Evolutionary conservation across 2,797 vertebrate species (phyloP), one percentile per base, ranked within the genome.

Genomic region (Aeoliscus strigatus): DNA sequence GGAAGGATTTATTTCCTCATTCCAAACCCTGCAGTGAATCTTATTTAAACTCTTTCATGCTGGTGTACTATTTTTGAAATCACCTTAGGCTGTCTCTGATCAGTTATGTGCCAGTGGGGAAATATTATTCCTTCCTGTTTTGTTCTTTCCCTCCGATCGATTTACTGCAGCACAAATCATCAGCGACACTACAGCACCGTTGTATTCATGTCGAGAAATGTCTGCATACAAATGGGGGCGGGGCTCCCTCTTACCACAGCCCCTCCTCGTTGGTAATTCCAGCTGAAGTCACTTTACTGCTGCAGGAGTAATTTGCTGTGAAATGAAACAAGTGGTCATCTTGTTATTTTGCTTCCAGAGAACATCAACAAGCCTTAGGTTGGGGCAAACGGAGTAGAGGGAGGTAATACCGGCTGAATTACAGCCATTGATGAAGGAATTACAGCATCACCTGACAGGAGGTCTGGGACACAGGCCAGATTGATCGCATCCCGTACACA

Each of bases 1-100:
- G 41, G 27, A 28, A 66, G 60, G 64, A 81, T 82, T 73, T 72
- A 77, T 80, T 74, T 73, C 39, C 39, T 44, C 38, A 48, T 66
- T 74, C 40, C 31, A 54, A 27, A 39, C 43, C 54, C 23, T 37
- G 26, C 16, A 45, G 33, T 46, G 41, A 70, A 69, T 71, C 51
- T 55, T 54, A 34, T 68, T 75, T 32, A 52, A 69, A 71, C 55
- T 41, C 43, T 24, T 52, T 43, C 33, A 51, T 3, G 2, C 43
- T 11, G 3, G 15, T 14, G 48, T 62, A n/a, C 46, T 61, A 40
- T 49, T 80, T 58, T 55, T 47, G 39, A 70, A 49, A 62, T 29
- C 8, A 15, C 47, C 7, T 17, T 27, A 27, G 8, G 18, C 11
- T 34, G 14, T 13, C 30, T 42, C 38, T 14, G 10, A 30, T 21